Conservation (phyloP, 2,797 vertebrate genomes). For the Scyliorhinus canicula region DNA sequence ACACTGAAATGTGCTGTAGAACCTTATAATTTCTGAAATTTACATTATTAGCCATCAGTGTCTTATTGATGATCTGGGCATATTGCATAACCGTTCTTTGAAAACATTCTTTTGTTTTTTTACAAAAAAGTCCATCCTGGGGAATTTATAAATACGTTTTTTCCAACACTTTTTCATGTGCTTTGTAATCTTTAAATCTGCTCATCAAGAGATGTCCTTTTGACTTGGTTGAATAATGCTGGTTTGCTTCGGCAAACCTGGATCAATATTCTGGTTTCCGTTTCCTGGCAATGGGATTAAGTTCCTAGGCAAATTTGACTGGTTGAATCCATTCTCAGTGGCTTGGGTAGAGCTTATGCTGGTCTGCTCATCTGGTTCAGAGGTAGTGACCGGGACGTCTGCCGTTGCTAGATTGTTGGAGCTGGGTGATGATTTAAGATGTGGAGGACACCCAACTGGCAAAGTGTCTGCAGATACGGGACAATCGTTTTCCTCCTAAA, state of each 20-base stretch:
- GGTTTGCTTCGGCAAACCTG: slow-evolving; percentile 47
- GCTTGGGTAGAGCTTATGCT: neutral
- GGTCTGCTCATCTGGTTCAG: neutral
- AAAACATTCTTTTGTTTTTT: neutral
- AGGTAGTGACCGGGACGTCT: slow-evolving; percentile 18
- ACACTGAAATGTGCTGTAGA: neutral
- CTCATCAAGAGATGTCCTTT: neutral
- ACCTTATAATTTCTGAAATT: slow-evolving; percentile 24
- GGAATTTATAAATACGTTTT: neutral
- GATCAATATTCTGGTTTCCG: slow-evolving; percentile 46
- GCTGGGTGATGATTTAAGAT: slow-evolving; percentile 44
- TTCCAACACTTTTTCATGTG: neutral
- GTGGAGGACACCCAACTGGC: slow-evolving; percentile 44
- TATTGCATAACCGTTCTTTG: neutral
- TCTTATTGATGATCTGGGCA: neutral
- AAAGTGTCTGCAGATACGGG: slow-evolving; percentile 45
- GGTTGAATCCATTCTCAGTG: neutral
- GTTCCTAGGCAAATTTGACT: slow-evolving; percentile 47
- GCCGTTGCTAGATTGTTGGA: slow-evolving; percentile 30
- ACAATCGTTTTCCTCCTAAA: slow-evolving; percentile 57
- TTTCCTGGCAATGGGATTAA: slow-evolving; percentile 49
- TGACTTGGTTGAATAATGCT: neutral
- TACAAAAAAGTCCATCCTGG: neutral
- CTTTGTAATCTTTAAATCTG: slow-evolving; percentile 2
- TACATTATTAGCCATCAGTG: neutral